phyloP scores from a whole-genome alignment of 2,113 vertebrate genomes.

The Dendropsophus ebraccatus region DNA sequence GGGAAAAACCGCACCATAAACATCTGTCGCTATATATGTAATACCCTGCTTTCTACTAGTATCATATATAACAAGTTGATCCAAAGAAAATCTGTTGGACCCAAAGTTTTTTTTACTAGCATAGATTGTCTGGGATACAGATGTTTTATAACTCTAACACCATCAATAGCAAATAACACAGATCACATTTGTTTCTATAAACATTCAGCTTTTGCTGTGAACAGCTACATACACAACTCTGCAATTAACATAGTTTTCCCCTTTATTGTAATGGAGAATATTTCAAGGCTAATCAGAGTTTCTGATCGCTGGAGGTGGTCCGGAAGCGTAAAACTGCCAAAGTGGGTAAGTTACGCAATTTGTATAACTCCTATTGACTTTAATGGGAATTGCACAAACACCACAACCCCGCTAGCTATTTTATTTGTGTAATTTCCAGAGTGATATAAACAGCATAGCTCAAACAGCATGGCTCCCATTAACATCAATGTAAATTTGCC shows the following conservation, averaged over 20 bases:
- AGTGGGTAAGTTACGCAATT: too few species aligned
- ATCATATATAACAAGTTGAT: background rate
- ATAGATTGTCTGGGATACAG: conserved; percentile 2
- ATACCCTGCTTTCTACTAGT: background rate
- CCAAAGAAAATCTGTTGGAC: background rate
- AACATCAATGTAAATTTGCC: too few species aligned
- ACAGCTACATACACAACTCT: background rate
- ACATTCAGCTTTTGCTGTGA: conserved; percentile 11
- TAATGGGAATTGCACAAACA: too few species aligned
- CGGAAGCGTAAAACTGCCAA: too few species aligned
- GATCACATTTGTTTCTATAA: conserved; percentile 25
- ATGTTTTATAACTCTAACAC: conserved; percentile 28
- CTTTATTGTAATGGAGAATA: conserved; percentile 19
- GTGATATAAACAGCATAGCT: too few species aligned
- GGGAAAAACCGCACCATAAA: background rate
- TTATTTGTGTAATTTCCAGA: too few species aligned
- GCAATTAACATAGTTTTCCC: background rate
- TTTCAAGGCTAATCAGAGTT: conserved; percentile 1
- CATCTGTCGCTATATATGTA: too few species aligned
- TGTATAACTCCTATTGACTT: too few species aligned
- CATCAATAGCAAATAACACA: conserved; percentile 29
- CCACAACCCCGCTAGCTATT: too few species aligned
- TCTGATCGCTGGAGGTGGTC: too few species aligned
- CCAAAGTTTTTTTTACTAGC: background rate
- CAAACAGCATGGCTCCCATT: too few species aligned